phyloP scores from a whole-genome alignment of 2,888 invertebrate species.

The Rhimphoctona megacephalus region DNA sequence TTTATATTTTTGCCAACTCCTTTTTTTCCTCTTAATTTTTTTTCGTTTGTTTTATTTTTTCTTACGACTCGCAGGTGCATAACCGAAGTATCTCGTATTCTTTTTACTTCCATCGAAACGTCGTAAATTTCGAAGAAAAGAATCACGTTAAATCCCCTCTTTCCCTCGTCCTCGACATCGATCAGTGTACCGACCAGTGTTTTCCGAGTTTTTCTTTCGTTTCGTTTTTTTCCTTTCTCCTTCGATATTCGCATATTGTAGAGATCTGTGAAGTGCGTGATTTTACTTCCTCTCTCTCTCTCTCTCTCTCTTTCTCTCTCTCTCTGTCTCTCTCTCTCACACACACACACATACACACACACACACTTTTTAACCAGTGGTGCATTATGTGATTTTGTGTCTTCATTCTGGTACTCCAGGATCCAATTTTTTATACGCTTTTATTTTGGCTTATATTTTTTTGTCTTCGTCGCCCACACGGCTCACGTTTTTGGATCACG shows the following conservation, averaged over 20 bases:
- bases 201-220: neutral
- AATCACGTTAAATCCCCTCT: neutral
- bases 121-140: neutral
- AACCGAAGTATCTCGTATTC: neutral
- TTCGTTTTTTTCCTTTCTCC: neutral
- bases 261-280: conserved; percentile 65
- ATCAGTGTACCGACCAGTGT: conserved; percentile 20
- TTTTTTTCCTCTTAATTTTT: conserved; percentile 11
- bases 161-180: neutral
- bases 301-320: neutral
- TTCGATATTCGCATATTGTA: neutral
- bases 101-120: neutral
- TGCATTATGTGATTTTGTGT: conserved; percentile 72
- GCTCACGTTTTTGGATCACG: conserved; percentile 43
- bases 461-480: conserved; percentile 14
- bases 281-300: conserved; percentile 36
- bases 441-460: neutral
- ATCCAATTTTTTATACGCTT: conserved; percentile 33
- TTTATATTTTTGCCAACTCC: conserved; percentile 32
- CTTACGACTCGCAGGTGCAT: neutral
- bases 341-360: no score
- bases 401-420: conserved; percentile 62
- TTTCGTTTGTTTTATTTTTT: neutral
- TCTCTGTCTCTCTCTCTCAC: neutral
- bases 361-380: conserved; percentile 32